phyloP scores from a whole-genome alignment of 2,888 invertebrate species.

The Amiota communis region DNA sequence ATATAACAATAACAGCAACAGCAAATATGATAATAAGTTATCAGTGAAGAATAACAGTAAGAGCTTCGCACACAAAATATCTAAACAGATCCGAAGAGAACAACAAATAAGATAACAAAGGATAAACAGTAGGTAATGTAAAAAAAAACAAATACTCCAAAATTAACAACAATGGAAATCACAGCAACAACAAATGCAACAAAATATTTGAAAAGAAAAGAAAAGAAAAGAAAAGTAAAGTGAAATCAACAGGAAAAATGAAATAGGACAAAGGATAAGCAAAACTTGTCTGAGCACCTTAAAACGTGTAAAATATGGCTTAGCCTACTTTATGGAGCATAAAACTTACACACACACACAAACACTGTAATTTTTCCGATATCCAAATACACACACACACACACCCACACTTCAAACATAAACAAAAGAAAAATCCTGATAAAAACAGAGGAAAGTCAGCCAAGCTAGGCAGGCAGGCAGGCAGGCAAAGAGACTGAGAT shows the following conservation, averaged over 20 bases:
- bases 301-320: slow-evolving; percentile 36
- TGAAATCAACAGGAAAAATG: too few relatives aligned
- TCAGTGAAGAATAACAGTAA: neutral
- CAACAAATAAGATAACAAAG: neutral
- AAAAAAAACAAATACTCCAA: neutral
- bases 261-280: too few relatives aligned
- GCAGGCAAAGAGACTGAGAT: neutral
- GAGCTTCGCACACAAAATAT: neutral
- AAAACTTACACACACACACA: slow-evolving; percentile 13
- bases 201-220: too few relatives aligned
- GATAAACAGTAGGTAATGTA: neutral
- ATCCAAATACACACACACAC: slow-evolving; percentile 28
- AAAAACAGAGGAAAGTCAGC: neutral
- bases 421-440: neutral
- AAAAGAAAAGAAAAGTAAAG: too few relatives aligned
- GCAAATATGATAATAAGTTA: neutral
- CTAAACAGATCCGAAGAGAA: neutral
- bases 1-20: neutral
- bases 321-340: slow-evolving; percentile 40
- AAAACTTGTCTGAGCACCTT: slow-evolving; percentile 13
- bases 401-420: neutral
- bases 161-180: neutral
- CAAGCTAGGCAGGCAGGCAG: neutral
- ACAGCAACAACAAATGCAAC: neutral
- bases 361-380: neutral